Evolutionary conservation across 53 echinoderm and acorn worm species (phyloP).

Genomic region (Henricia sp.): DNA sequence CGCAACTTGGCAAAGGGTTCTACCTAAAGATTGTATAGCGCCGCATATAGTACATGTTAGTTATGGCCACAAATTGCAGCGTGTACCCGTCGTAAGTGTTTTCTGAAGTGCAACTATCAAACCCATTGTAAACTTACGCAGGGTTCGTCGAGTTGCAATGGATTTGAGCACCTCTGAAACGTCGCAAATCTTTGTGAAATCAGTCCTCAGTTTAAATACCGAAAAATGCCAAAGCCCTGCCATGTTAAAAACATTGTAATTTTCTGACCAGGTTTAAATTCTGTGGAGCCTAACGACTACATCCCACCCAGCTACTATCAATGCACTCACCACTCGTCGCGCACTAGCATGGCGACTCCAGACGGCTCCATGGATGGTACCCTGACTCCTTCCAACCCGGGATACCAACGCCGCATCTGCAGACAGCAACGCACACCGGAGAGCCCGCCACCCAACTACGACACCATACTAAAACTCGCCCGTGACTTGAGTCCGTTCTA

Average conservation of each 20-base stretch:
- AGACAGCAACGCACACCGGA: slow-evolving; percentile 82
- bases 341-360: slow-evolving; percentile 72
- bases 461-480: slow-evolving; percentile 76
- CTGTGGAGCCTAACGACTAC: slow-evolving; percentile 90
- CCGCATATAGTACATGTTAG: too few species aligned
- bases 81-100: too few species aligned
- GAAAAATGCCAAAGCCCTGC: too few species aligned
- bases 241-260: not conserved
- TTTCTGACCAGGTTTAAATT: slow-evolving; percentile 24
- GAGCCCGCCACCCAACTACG: slow-evolving; percentile 93
- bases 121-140: too few species aligned
- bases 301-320: slow-evolving; percentile 94
- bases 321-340: slow-evolving; percentile 82
- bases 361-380: slow-evolving; percentile 64
- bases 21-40: too few species aligned
- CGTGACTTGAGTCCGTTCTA: slow-evolving; percentile 64
- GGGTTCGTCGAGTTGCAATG: too few species aligned
- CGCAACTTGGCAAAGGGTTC: too few species aligned
- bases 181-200: too few species aligned
- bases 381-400: slow-evolving; percentile 71
- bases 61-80: too few species aligned
- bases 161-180: too few species aligned
- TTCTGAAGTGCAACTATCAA: too few species aligned
- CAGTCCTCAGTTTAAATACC: too few species aligned
- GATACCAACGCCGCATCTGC: slow-evolving; percentile 77